These are phyloP conservation scores for Seira sanloemensis DNA, from an alignment of 2,888 invertebrate genomes.

Conservation along the genomic window DNA sequence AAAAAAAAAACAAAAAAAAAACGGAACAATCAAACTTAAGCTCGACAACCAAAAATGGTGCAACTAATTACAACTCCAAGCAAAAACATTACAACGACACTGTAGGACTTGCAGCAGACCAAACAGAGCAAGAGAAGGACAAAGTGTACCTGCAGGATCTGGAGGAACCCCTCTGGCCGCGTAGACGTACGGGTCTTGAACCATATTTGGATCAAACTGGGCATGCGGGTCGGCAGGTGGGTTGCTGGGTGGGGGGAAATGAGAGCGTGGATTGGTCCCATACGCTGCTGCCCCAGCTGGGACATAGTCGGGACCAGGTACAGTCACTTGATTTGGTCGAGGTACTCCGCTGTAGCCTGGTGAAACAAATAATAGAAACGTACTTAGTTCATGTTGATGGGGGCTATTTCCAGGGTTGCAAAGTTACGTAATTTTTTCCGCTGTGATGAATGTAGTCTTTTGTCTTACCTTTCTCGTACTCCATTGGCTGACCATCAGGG, in stretches of 20 bases:
- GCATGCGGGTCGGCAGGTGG: constrained; percentile 57
- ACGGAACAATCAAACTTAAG: constrained; percentile 34
- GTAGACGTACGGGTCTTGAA: constrained; percentile 72
- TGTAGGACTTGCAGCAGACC: constrained; percentile 3
- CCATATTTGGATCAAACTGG: constrained; percentile 67
- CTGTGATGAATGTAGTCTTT: constrained; percentile 71
- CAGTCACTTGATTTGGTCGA: constrained; percentile 72
- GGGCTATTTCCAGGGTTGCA: constrained; percentile 62
- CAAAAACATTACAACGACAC: constrained; percentile 21
- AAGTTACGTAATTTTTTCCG: constrained; percentile 67
- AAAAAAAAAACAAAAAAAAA: constrained; percentile 39
- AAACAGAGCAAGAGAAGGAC: neutral
- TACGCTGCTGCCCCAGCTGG: constrained; percentile 68
- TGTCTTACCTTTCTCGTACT: no score
- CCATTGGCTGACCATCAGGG: constrained; percentile 77
- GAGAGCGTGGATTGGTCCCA: constrained; percentile 74
- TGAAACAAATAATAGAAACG: no score
- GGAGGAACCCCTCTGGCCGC: constrained; percentile 70
- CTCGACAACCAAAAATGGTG: constrained; percentile 9
- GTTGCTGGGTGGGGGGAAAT: constrained; percentile 71
- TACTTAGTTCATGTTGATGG: constrained; percentile 40
- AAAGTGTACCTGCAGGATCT: constrained; percentile 69
- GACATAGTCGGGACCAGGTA: constrained; percentile 72
- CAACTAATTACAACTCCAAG: constrained; percentile 29
- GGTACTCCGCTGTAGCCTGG: constrained; percentile 72